phyloP scores from a whole-genome alignment of 2,113 vertebrate species.

The Pygoscelis adeliae region DNA sequence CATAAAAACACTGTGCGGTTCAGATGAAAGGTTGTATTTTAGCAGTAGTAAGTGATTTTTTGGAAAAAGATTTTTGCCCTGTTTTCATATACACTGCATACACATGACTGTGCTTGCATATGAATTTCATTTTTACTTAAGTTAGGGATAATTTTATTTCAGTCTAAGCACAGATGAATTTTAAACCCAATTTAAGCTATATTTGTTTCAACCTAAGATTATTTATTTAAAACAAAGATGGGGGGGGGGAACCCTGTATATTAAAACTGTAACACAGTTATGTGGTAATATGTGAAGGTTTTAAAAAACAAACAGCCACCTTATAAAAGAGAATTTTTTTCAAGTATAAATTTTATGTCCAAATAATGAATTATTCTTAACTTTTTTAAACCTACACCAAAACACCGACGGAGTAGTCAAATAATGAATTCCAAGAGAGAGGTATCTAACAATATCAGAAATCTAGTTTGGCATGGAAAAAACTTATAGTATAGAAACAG shows the following conservation, averaged over 20 bases:
- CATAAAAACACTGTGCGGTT: accelerated
- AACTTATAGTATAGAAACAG: too few species aligned
- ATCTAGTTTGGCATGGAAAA: background rate
- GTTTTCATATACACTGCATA: background rate
- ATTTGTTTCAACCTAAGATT: background rate
- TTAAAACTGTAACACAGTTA: background rate
- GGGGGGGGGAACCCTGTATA: background rate
- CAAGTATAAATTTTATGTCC: background rate
- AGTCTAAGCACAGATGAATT: background rate
- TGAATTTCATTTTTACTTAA: background rate
- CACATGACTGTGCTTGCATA: background rate
- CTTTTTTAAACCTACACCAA: background rate
- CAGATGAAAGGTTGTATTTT: background rate
- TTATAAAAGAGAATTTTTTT: background rate
- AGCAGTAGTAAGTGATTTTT: background rate
- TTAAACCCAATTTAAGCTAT: background rate
- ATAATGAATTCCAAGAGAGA: background rate
- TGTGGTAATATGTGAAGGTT: background rate
- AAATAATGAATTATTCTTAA: background rate
- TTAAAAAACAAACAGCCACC: background rate
- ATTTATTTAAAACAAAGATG: background rate
- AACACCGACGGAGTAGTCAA: background rate
- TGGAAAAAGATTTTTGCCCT: background rate
- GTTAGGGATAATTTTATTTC: background rate
- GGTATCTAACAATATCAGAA: background rate